Percentiles rank a stretch among this genome's conserved stretches.
Evolutionary conservation across 1,140 invertebrate species (phyloP).

Genomic region (Drosophila sulfurigaster): DNA sequence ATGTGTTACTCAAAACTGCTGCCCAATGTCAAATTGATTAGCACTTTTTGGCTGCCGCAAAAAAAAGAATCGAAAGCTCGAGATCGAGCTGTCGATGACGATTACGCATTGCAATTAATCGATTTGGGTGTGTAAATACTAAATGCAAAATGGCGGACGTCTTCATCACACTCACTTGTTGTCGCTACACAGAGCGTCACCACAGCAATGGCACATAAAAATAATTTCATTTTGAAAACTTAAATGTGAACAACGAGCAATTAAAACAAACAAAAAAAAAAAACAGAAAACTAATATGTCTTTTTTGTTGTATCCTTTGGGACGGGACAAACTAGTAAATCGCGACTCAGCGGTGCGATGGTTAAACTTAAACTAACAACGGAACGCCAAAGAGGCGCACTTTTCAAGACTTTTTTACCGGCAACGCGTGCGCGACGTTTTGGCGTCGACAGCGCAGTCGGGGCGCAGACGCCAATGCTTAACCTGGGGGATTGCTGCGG

Average conservation of each 20-base stretch:
- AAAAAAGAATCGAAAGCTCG: not conserved
- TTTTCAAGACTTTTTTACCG: conserved; percentile 85
- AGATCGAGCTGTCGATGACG: not conserved
- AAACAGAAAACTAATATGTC: not conserved
- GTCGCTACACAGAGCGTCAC: conserved; percentile 71
- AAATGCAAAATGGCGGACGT: too few species aligned
- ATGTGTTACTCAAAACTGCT: conserved; percentile 24
- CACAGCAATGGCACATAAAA: conserved; percentile 77
- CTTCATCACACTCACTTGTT: conserved; percentile 74
- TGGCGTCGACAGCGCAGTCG: conserved; percentile 87
- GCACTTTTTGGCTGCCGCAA: conserved; percentile 50
- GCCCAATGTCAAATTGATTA: conserved; percentile 76
- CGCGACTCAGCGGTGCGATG: conserved; percentile 75
- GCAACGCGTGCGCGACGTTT: conserved; percentile 86
- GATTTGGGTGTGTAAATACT: not conserved
- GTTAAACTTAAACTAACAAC: conserved; percentile 84
- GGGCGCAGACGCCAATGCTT: conserved; percentile 33
- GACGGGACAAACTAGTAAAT: conserved; percentile 50
- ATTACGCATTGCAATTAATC: conserved; percentile 19
- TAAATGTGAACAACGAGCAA: conserved; percentile 16
- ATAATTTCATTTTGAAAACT: conserved; percentile 70
- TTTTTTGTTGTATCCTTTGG: conserved; percentile 12
- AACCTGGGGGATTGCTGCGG: conserved; percentile 74
- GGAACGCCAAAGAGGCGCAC: conserved; percentile 75
- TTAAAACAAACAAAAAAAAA: conserved; percentile 11